Evolutionary conservation across 2,888 invertebrate species (phyloP).

Genomic region (Troides oblongomaculatus): DNA sequence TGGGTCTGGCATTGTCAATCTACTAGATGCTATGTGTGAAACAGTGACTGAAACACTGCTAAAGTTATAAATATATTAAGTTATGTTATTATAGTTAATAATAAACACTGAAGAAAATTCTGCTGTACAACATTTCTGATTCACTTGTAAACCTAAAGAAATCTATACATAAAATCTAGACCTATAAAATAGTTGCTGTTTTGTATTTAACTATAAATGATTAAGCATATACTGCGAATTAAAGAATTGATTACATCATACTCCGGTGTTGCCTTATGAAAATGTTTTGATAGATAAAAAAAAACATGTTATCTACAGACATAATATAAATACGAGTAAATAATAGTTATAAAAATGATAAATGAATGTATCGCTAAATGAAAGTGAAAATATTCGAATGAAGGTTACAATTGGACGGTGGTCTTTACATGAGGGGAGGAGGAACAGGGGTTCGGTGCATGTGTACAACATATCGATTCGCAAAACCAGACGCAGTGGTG

Average conservation of each 20-base stretch:
- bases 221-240: too few relatives aligned
- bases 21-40: conserved; percentile 14
- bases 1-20: conserved; percentile 54
- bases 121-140: background rate
- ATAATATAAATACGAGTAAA: too few relatives aligned
- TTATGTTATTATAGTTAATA: conserved; percentile 3
- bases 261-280: too few relatives aligned
- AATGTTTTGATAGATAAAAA: too few relatives aligned
- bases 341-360: background rate
- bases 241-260: too few relatives aligned
- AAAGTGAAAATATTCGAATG: background rate
- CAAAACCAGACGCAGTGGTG: conserved; percentile 39
- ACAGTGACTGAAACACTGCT: conserved; percentile 14
- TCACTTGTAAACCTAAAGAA: background rate
- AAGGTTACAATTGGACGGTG: conserved; percentile 4
- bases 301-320: too few relatives aligned
- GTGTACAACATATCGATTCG: conserved; percentile 52
- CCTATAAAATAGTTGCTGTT: too few relatives aligned
- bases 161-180: too few relatives aligned
- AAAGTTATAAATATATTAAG: background rate
- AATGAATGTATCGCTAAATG: background rate
- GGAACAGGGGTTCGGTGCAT: conserved; percentile 20
- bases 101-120: background rate
- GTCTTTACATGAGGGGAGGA: conserved; percentile 11
- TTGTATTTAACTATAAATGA: too few relatives aligned